Percentiles rank a stretch among this genome's conserved stretches.
phyloP scores from a whole-genome alignment of 2,797 vertebrate genomes.

The Notolabrus celidotus region DNA sequence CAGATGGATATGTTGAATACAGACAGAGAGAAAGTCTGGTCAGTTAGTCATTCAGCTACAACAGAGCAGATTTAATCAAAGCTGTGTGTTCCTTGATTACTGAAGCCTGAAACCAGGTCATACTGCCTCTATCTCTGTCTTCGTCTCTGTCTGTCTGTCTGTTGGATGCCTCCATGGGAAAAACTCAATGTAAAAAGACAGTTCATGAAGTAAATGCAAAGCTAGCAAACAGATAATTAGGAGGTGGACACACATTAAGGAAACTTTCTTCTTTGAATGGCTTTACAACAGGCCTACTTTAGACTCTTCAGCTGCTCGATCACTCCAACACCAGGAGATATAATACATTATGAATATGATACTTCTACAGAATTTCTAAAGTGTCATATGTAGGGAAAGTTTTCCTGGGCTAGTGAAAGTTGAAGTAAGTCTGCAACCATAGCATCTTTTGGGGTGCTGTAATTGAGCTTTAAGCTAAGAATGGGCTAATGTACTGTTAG shows the following conservation, averaged over 20 bases:
- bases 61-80: constrained; percentile 73
- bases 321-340: constrained; percentile 43
- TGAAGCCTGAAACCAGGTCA: constrained; percentile 77
- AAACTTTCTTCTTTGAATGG: too few species aligned
- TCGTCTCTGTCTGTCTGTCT: constrained; percentile 20
- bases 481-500: not conserved
- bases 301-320: too few species aligned
- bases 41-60: constrained; percentile 45
- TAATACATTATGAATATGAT: constrained; percentile 14
- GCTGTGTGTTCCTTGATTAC: constrained; percentile 71
- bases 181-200: not conserved
- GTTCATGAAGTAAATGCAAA: not conserved
- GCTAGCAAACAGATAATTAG: not conserved
- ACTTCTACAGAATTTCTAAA: not conserved
- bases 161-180: constrained; percentile 28
- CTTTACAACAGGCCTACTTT: too few species aligned
- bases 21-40: constrained; percentile 27
- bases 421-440: not conserved
- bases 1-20: constrained; percentile 24
- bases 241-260: too few species aligned
- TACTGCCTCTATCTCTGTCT: constrained; percentile 38
- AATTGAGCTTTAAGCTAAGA: not conserved
- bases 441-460: not conserved
- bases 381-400: constrained; percentile 4
- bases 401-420: not conserved